Evolutionary conservation across 2,113 vertebrate genomes (phyloP).

Genomic region (Brevimyrus niger): DNA sequence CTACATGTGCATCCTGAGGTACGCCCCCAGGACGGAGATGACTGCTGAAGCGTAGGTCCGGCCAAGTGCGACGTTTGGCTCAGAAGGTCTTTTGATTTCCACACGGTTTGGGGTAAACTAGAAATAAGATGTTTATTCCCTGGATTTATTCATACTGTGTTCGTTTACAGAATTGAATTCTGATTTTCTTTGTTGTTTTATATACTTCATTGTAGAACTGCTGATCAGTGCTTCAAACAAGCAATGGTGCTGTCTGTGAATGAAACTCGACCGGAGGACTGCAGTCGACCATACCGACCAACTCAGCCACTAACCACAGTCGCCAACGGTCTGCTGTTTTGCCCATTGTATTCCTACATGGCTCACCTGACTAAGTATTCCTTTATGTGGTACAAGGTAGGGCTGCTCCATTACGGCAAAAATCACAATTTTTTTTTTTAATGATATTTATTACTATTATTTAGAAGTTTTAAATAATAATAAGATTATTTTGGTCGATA

Average conservation of each 20-base stretch:
- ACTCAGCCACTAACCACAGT: not conserved
- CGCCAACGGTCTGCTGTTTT: conserved; percentile 52
- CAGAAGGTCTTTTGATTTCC: not conserved
- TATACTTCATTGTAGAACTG: conserved; percentile 41
- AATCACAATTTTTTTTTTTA: not conserved
- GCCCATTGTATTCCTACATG: conserved; percentile 60
- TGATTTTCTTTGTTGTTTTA: not conserved
- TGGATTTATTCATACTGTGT: not conserved
- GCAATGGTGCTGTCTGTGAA: conserved; percentile 42
- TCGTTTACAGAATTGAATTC: not conserved
- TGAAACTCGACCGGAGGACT: not conserved
- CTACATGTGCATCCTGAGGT: conserved; percentile 71
- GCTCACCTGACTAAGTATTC: conserved; percentile 43
- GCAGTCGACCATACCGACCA: conserved; percentile 19
- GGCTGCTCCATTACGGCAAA: conserved; percentile 4
- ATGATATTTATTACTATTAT: no score
- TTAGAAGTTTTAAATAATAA: no score
- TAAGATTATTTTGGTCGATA: not conserved
- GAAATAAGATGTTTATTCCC: not conserved
- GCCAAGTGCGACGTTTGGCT: not conserved
- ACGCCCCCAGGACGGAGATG: conserved; percentile 4
- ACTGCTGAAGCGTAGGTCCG: no score
- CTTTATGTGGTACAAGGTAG: conserved; percentile 78
- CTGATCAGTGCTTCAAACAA: conserved; percentile 41
- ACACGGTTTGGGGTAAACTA: not conserved